Evolutionary conservation across 2,113 vertebrate species (phyloP), one percentile per base, ranked within the genome.

Genomic region (Tyrannus savana): DNA sequence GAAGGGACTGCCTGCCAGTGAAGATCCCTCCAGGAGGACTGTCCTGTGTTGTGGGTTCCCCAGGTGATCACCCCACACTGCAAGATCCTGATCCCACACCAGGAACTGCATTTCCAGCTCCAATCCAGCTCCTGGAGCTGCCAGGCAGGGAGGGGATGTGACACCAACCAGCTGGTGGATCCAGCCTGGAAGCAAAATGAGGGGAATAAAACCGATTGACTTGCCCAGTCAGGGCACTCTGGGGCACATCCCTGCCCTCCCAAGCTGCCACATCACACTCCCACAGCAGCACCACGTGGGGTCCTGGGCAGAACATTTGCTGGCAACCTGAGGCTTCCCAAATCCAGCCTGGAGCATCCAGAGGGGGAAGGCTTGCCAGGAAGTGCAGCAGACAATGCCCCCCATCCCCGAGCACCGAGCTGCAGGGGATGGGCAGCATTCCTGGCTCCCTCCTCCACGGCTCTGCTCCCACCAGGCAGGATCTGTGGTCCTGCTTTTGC

Each of bases 371-470:
- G 2, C 15, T 39, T 31, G 47, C 47, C 76, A 73, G 71, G 47
- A 58, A 88, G 30, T 10, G n/a, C 14, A 19, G 31, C 84, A 84
- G 37, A n/a, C 79, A 52, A 27, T 7, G 42, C 30, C 7, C 16
- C 14, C 33, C 49, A 5, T 47, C 16, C 12, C 23, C 0, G 2
- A 52, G n/a, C 0, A 31, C 2, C 0, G 41, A 49, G 80, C 30
- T 0, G 0, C 30, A 22, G 64, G 69, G 37, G 37, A 55, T 67
- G 12, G 67, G 60, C 84, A 74, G 33, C 0, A 2, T 28, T 83
- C 66, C 60, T 1, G 39, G 3, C 52, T 77, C 37, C 35, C 1
- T 0, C 14, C 53, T 47, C n/a, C 0, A 2, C 19, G 37, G 25
- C 31, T 83, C 90, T 42, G 42, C 17, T 5, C 55, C 35, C 1